Percentiles rank a stretch among this genome's conserved stretches.
Conservation (phyloP, 2,113 vertebrate genomes). For the Pseudolaguvia tuberculata region DNA sequence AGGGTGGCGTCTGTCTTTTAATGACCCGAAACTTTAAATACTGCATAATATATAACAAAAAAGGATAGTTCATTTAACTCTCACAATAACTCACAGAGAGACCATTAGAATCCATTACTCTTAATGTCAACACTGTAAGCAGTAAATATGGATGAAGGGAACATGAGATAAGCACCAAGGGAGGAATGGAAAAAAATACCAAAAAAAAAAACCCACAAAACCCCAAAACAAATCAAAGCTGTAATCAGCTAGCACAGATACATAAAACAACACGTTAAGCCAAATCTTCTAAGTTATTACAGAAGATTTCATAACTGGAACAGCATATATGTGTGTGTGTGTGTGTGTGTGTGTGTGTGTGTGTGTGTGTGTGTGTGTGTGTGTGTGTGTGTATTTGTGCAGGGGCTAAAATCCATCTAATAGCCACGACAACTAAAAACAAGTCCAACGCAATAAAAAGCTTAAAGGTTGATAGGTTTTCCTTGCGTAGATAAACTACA, state of each 20-base stretch:
- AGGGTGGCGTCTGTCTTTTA: conserved; percentile 92
- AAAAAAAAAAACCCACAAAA: too few relatives aligned
- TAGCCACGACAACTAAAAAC: conserved; percentile 5
- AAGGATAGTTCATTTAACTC: conserved; percentile 98
- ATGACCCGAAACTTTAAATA: conserved; percentile 99
- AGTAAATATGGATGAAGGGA: conserved; percentile 79
- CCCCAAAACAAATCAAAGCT: conserved; percentile 51
- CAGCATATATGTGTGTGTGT: not conserved
- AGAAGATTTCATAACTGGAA: conserved; percentile 1
- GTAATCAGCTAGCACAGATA: conserved; percentile 58
- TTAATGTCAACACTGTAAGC: conserved; percentile 93
- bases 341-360: not conserved
- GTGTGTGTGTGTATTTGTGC: not conserved
- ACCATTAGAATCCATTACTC: conserved; percentile 95
- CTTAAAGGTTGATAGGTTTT: conserved; percentile 1
- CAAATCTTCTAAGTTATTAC: conserved; percentile 34
- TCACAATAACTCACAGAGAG: conserved; percentile 87
- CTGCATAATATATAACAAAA: conserved; percentile 99
- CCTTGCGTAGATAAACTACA: not conserved
- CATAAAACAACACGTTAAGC: conserved; percentile 43
- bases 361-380: not conserved
- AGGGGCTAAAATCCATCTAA: conserved; percentile 2
- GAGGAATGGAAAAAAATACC: conserved; percentile 32
- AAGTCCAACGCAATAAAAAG: not conserved
- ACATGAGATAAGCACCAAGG: conserved; percentile 54